A percentile compares a stretch with the other conserved stretches of the same genome.
phyloP scores from a whole-genome alignment of 2,113 vertebrate species.

The Misgurnus anguillicaudatus region DNA sequence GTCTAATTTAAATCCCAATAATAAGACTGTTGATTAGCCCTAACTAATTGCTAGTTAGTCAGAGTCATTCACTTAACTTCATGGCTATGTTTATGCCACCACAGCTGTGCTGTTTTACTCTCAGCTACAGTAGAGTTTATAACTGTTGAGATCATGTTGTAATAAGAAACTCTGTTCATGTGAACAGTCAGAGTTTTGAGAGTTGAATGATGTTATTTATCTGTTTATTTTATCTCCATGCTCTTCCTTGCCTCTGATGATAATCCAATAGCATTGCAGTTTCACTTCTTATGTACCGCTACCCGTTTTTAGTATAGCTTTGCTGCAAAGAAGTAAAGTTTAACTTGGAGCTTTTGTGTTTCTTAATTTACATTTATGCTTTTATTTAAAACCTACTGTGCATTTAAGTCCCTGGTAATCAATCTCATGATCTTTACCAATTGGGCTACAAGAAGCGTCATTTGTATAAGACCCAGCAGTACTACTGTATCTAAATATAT shows the following conservation, averaged over 20 bases:
- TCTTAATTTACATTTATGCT: not conserved
- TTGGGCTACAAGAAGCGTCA: too few species aligned
- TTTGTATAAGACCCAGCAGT: not conserved
- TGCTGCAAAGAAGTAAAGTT: constrained; percentile 24
- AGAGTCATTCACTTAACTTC: too few species aligned
- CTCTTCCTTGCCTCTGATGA: not conserved
- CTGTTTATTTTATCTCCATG: constrained; percentile 12
- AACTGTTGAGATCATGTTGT: not conserved
- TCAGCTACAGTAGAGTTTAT: not conserved
- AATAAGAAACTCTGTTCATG: constrained; percentile 14
- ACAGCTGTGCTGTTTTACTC: constrained; percentile 12
- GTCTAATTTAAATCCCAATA: too few species aligned
- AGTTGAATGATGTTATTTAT: not conserved
- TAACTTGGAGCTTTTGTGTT: constrained; percentile 4
- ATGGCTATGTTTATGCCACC: too few species aligned
- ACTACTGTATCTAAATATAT: not conserved
- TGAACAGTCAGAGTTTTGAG: not conserved
- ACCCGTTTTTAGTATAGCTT: not conserved
- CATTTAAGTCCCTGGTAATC: too few species aligned
- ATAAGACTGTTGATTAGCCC: too few species aligned
- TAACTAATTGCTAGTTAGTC: too few species aligned
- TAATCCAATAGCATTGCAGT: constrained; percentile 4
- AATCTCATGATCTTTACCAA: too few species aligned
- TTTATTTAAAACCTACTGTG: too few species aligned
- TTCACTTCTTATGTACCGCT: constrained; percentile 53